phyloP scores from a whole-genome alignment of 2,888 invertebrate species.

The Pandemis corylana region DNA sequence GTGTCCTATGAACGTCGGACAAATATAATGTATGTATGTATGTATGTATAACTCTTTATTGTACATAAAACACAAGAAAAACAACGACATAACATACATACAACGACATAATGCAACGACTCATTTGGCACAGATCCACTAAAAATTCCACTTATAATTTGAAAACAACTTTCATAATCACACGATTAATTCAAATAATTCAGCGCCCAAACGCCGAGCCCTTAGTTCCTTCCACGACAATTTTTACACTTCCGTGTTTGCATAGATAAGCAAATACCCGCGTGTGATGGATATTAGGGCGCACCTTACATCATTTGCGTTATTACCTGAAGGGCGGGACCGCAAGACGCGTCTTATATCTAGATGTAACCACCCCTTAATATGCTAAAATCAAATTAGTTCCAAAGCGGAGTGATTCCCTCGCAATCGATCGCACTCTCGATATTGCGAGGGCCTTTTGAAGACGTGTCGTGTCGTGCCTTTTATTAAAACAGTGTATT shows the following conservation, averaged over 20 bases:
- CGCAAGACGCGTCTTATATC: constrained; percentile 81
- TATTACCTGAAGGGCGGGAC: constrained; percentile 73
- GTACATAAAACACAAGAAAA: too few relatives aligned
- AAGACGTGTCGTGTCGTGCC: constrained; percentile 56
- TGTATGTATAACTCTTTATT: too few relatives aligned
- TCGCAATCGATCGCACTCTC: constrained; percentile 76
- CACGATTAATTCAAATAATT: constrained; percentile 38
- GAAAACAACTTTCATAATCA: neutral
- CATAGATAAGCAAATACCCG: constrained; percentile 85
- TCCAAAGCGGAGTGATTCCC: constrained; percentile 81
- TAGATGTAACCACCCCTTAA: constrained; percentile 79
- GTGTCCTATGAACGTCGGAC: too few relatives aligned
- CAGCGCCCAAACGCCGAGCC: constrained; percentile 41
- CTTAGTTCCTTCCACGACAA: constrained; percentile 72
- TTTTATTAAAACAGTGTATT: constrained; percentile 58
- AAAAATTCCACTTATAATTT: too few relatives aligned
- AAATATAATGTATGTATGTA: too few relatives aligned
- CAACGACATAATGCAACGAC: too few relatives aligned
- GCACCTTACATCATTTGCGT: constrained; percentile 85
- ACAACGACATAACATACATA: too few relatives aligned
- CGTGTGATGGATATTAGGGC: constrained; percentile 85
- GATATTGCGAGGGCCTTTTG: constrained; percentile 72
- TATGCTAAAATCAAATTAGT: constrained; percentile 86
- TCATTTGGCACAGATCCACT: too few relatives aligned
- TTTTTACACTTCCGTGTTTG: constrained; percentile 84